Percentiles rank a stretch among this genome's conserved stretches.
Evolutionary conservation across 2,797 vertebrate species (phyloP).

Genomic region (Aeoliscus strigatus): DNA sequence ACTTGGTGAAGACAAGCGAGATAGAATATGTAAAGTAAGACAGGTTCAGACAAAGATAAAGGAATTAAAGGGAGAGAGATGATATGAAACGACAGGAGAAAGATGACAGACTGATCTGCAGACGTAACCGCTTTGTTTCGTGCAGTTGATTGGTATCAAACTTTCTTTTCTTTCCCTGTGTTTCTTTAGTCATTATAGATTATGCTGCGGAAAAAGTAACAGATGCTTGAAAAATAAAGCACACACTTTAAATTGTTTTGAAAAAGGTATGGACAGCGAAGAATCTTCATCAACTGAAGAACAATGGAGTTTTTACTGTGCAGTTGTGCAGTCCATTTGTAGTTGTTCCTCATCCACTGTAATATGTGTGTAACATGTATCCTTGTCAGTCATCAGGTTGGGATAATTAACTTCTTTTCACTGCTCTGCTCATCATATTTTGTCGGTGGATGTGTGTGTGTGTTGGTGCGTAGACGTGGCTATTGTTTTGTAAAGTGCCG

Average conservation of each 20-base stretch:
- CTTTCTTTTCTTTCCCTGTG: neutral
- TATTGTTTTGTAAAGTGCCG: conserved; percentile 9
- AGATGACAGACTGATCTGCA: conserved; percentile 2
- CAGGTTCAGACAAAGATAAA: neutral
- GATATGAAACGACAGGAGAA: neutral
- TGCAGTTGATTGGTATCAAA: neutral
- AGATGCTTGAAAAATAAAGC: neutral
- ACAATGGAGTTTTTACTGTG: too few species aligned
- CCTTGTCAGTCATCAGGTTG: neutral
- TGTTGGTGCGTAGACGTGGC: conserved; percentile 16
- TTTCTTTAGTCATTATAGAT: neutral
- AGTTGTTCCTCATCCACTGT: too few species aligned
- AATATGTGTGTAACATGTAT: too few species aligned
- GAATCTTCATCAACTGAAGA: too few species aligned
- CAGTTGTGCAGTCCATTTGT: too few species aligned
- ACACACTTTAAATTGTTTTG: neutral
- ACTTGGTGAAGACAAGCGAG: conserved; percentile 11
- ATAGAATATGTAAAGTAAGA: conserved; percentile 10
- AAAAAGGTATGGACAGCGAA: neutral
- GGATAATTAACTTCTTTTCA: conserved; percentile 36
- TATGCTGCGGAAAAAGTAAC: neutral
- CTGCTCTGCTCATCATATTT: neutral
- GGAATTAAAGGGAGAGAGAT: conserved; percentile 1
- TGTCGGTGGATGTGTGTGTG: conserved; percentile 15
- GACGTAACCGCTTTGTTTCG: conserved; percentile 14